A percentile compares a stretch with the other conserved stretches of the same genome.
phyloP scores from a whole-genome alignment of 1,140 invertebrate species.

The Doryteuthis pealeii region DNA sequence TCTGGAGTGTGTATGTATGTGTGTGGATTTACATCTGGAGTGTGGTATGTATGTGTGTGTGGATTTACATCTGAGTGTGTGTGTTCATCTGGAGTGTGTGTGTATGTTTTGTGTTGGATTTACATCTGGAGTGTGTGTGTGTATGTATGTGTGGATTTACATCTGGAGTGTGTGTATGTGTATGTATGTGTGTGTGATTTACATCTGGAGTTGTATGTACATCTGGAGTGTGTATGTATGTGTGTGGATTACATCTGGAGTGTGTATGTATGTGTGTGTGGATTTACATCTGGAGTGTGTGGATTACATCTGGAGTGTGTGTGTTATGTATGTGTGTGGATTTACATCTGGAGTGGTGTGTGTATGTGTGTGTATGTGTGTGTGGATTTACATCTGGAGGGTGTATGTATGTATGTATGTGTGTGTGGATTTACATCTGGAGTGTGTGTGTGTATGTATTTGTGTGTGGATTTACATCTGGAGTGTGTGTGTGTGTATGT shows the following conservation, averaged over 20 bases:
- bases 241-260: not conserved
- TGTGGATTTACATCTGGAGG: not conserved
- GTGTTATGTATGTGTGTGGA: too few relatives aligned
- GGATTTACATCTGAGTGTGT: not conserved
- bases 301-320: too few relatives aligned
- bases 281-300: not conserved
- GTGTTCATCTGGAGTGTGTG: not conserved
- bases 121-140: not conserved
- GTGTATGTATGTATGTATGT: too few relatives aligned
- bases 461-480: not conserved
- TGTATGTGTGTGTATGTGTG: not conserved
- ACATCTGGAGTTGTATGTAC: conserved; percentile 7
- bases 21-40: not conserved
- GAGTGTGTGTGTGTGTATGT: not conserved
- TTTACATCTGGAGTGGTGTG: too few relatives aligned
- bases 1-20: not conserved
- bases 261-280: not conserved
- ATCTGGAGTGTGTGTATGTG: too few relatives aligned
- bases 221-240: not conserved
- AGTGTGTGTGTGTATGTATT: not conserved
- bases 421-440: too few relatives aligned
- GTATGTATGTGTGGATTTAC: not conserved
- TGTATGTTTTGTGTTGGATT: not conserved
- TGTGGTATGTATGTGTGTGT: not conserved
- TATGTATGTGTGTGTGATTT: too few relatives aligned